A percentile compares a stretch with the other conserved stretches of the same genome.
phyloP scores from a whole-genome alignment of 1,140 invertebrate species.

The Aricia agestis region DNA sequence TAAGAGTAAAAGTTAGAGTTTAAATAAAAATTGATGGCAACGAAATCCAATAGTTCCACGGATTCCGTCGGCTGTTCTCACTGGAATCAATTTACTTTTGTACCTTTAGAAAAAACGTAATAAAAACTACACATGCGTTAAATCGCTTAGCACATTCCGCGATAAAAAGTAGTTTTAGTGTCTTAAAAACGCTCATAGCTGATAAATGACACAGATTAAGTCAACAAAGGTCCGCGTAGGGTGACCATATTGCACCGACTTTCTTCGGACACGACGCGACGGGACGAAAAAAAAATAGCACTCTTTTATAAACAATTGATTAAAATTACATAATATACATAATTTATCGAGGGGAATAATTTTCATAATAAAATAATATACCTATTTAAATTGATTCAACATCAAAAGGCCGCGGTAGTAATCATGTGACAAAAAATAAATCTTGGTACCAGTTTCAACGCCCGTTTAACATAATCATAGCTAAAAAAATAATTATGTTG shows the following conservation, averaged over 20 bases:
- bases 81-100: neutral
- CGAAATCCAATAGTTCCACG: neutral
- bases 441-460: too few species aligned
- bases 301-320: neutral
- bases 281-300: neutral
- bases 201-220: conserved; percentile 11
- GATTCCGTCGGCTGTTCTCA: neutral
- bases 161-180: conserved; percentile 11
- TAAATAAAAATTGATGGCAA: neutral
- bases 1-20: neutral
- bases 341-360: too few species aligned
- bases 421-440: too few species aligned
- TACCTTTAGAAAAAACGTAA: conserved; percentile 1
- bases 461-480: too few species aligned
- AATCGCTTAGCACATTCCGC: conserved; percentile 13
- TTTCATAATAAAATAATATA: too few species aligned
- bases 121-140: conserved; percentile 4
- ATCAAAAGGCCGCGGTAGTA: too few species aligned
- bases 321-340: too few species aligned
- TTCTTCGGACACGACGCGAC: neutral
- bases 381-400: too few species aligned
- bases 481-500: too few species aligned
- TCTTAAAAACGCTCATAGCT: conserved; percentile 9
- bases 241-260: neutral
- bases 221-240: conserved; percentile 20